A percentile compares a stretch with the other conserved stretches of the same genome.
Conservation (phyloP, 1,140 invertebrate genomes). For the Drosophila trapezifrons region DNA sequence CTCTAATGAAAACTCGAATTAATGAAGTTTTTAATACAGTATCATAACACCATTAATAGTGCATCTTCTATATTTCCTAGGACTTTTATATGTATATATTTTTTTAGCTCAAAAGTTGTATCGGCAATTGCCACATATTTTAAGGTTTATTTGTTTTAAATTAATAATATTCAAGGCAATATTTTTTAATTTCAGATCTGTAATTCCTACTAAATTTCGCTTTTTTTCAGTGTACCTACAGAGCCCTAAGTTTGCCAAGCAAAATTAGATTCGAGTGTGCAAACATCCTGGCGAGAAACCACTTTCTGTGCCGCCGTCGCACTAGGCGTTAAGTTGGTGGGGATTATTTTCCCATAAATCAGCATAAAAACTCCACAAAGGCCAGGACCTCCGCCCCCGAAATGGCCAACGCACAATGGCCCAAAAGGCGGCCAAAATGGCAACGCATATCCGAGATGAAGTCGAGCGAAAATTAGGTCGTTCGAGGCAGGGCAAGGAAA, state of each 20-base stretch:
- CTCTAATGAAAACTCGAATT: too few species aligned
- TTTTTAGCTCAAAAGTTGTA: too few species aligned
- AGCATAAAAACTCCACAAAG: constrained; percentile 75
- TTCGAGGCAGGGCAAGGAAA: constrained; percentile 11
- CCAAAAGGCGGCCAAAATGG: constrained; percentile 26
- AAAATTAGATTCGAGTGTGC: constrained; percentile 53
- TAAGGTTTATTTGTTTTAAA: neutral
- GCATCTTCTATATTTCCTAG: too few species aligned
- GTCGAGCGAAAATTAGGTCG: constrained; percentile 75
- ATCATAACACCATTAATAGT: too few species aligned
- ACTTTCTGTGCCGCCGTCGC: constrained; percentile 13
- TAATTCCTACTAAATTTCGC: too few species aligned
- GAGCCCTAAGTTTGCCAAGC: constrained; percentile 25
- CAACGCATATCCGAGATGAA: constrained; percentile 64
- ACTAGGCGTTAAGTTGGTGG: constrained; percentile 65
- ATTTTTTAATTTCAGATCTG: too few species aligned
- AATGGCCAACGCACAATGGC: constrained; percentile 42
- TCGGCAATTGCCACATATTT: neutral
- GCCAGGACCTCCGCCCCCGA: constrained; percentile 29
- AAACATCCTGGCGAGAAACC: constrained; percentile 36
- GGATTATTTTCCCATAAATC: constrained; percentile 81
- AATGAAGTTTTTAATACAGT: too few species aligned
- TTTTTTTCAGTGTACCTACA: neutral
- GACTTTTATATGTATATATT: neutral
- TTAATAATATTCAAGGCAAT: too few species aligned